Evolutionary conservation across 2,113 vertebrate genomes (phyloP).

Genomic region (Nothoprocta pentlandii): DNA sequence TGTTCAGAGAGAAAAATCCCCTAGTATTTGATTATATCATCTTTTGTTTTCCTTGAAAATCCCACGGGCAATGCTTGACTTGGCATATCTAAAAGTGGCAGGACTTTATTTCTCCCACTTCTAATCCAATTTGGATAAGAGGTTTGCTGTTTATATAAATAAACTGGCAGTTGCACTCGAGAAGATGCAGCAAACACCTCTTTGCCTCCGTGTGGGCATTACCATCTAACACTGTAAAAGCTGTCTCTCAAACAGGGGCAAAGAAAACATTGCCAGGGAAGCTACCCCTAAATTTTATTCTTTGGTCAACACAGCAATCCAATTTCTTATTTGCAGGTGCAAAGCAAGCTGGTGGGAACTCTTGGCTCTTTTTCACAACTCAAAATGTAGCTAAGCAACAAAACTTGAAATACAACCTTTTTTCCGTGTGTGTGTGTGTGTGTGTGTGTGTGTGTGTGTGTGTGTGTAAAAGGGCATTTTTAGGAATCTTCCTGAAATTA

Average conservation of each 20-base stretch:
- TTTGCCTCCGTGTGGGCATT: neutral
- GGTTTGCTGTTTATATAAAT: constrained; percentile 56
- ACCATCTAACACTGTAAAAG: neutral
- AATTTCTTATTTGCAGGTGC: neutral
- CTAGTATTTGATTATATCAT: neutral
- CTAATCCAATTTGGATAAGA: constrained; percentile 59
- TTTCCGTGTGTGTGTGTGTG: neutral
- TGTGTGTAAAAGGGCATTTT: too few species aligned
- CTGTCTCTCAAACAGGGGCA: neutral
- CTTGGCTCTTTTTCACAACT: neutral
- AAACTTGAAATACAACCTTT: neutral
- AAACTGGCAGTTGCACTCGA: neutral
- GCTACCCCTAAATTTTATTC: neutral
- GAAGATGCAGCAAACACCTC: neutral
- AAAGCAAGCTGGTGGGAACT: neutral
- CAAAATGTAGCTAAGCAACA: neutral
- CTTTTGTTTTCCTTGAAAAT: neutral
- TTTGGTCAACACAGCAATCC: neutral
- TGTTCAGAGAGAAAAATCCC: neutral
- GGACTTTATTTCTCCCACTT: constrained; percentile 4
- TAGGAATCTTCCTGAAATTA: neutral
- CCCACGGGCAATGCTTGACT: neutral
- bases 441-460: too few species aligned
- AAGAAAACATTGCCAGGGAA: neutral
- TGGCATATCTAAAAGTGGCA: neutral